Evolutionary conservation across 2,888 invertebrate species (phyloP).

Genomic region (Amorpha juglandis): DNA sequence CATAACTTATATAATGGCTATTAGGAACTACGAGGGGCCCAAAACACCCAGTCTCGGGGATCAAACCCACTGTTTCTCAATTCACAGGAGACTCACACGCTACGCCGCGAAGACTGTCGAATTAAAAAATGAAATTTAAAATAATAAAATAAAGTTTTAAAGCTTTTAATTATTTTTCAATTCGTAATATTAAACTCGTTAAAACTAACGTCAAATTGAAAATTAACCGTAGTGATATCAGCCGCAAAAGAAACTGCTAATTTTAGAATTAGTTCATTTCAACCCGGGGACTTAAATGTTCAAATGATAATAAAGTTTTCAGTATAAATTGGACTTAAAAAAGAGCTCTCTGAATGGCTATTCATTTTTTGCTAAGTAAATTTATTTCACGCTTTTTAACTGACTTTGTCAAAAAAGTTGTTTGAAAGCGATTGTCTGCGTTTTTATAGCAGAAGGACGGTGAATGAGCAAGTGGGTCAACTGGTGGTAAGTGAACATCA

Average conservation of each 20-base stretch:
- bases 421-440: no score
- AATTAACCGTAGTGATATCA: not conserved
- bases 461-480: no score
- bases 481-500: no score
- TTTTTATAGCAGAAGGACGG: no score
- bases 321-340: not conserved
- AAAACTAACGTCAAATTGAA: not conserved
- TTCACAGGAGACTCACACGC: no score
- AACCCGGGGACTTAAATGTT: not conserved
- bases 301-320: slow-evolving; percentile 10
- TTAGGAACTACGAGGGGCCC: no score
- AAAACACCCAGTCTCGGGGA: no score
- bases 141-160: not conserved
- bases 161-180: not conserved
- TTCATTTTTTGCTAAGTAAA: not conserved
- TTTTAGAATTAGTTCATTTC: not conserved
- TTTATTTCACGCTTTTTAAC: not conserved
- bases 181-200: not conserved
- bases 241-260: not conserved
- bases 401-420: no score
- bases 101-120: no score
- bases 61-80: no score
- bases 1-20: no score
- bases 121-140: no score
- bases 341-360: not conserved